phyloP scores from a whole-genome alignment of 2,888 invertebrate species.

The Ceratothoa steindachneri region DNA sequence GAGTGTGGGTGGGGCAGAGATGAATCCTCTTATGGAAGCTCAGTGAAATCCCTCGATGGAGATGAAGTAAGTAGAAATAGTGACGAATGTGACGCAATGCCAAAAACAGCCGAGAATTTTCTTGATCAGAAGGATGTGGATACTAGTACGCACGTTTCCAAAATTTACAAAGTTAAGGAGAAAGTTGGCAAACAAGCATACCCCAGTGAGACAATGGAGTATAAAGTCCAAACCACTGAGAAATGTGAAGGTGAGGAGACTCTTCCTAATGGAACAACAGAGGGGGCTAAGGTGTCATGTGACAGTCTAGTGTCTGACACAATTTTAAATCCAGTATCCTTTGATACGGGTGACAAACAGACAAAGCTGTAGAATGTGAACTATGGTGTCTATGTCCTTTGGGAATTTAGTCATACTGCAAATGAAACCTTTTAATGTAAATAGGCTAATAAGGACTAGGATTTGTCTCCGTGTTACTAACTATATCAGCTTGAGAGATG shows the following conservation, averaged over 20 bases:
- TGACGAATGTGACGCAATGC: background rate
- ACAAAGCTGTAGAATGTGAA: background rate
- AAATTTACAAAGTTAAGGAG: too few species aligned
- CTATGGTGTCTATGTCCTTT: too few species aligned
- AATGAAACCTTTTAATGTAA: too few species aligned
- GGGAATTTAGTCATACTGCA: too few species aligned
- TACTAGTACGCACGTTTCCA: too few species aligned
- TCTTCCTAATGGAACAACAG: background rate
- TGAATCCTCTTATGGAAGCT: background rate
- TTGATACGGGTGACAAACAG: background rate
- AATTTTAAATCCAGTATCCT: background rate
- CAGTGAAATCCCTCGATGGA: background rate
- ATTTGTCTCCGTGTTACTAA: too few species aligned
- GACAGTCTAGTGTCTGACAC: too few species aligned
- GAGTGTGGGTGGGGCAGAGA: conserved; percentile 4
- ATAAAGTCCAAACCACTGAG: background rate
- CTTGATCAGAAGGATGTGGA: too few species aligned
- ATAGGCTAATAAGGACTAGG: too few species aligned
- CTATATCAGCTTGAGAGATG: too few species aligned
- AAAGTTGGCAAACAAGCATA: background rate
- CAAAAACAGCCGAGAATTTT: too few species aligned
- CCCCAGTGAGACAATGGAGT: background rate
- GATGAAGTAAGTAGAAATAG: background rate
- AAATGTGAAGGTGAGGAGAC: background rate
- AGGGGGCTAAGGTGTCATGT: too few species aligned